phyloP scores from a whole-genome alignment of 2,113 vertebrate genomes.

The Cryptoleucopteryx plumbea region DNA sequence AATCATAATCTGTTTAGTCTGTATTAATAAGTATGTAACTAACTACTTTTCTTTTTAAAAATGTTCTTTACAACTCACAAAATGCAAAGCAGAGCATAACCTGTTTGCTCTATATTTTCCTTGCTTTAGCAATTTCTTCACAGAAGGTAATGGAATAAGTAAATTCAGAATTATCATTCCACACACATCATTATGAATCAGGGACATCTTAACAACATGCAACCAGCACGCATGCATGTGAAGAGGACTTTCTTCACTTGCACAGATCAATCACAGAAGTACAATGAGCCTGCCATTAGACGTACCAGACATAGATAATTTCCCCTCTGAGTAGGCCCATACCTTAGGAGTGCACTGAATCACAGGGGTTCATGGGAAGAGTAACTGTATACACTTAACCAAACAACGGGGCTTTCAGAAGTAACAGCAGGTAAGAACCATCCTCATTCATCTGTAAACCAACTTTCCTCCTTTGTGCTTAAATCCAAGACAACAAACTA shows the following conservation, averaged over 20 bases:
- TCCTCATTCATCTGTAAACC: not conserved
- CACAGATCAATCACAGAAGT: not conserved
- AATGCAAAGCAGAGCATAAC: not conserved
- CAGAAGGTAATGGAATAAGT: not conserved
- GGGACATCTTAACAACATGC: not conserved
- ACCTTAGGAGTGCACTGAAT: not conserved
- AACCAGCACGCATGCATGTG: not conserved
- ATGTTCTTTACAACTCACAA: not conserved
- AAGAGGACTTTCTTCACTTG: not conserved
- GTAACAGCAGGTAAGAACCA: not conserved
- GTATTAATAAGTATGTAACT: not conserved
- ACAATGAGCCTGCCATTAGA: not conserved
- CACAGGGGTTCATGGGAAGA: rapidly evolving
- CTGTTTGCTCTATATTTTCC: not conserved
- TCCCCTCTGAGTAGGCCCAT: not conserved
- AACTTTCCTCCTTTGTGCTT: not conserved
- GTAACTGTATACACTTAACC: not conserved
- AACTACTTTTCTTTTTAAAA: not conserved
- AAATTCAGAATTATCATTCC: not conserved
- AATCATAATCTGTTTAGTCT: not conserved
- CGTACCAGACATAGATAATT: rapidly evolving
- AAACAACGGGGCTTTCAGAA: not conserved
- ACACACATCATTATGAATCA: not conserved
- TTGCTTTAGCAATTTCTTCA: not conserved
- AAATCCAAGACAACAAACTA: not conserved